Conservation (phyloP, 2,113 vertebrate genomes). For the Anas platyrhynchos region DNA sequence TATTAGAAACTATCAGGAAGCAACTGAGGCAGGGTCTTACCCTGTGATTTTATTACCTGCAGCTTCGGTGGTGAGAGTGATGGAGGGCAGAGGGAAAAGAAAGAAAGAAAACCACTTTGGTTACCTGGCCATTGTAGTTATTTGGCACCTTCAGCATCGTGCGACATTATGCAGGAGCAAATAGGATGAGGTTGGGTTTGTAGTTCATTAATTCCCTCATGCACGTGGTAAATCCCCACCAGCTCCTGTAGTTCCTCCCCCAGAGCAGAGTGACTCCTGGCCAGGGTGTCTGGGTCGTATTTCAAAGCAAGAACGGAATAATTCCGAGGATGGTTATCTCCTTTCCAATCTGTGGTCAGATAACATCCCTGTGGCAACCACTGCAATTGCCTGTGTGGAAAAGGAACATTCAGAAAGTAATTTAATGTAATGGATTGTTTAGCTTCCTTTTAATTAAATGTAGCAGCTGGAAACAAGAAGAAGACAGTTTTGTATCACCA, state of each 20-base stretch:
- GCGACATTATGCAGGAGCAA: not conserved
- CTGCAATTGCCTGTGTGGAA: conserved; percentile 37
- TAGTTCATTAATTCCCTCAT: not conserved
- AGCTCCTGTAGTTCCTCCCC: not conserved
- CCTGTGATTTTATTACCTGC: not conserved
- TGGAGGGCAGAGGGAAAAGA: not conserved
- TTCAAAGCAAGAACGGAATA: conserved; percentile 26
- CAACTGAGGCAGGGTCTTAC: not conserved
- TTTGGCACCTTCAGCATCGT: not conserved
- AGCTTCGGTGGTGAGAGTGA: not conserved
- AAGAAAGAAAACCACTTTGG: not conserved
- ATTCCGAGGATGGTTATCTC: conserved; percentile 7
- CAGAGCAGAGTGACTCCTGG: not conserved
- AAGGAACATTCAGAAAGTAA: conserved; percentile 69
- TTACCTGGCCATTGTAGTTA: not conserved
- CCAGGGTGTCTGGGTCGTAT: not conserved
- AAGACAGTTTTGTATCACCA: conserved; percentile 52
- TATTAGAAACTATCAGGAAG: not conserved
- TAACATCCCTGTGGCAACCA: conserved; percentile 58
- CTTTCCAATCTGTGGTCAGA: conserved; percentile 47
- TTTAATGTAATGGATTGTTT: conserved; percentile 74
- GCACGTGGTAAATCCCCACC: not conserved
- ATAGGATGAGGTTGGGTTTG: not conserved
- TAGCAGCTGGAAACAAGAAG: conserved; percentile 70
- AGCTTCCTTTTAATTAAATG: conserved; percentile 73